A percentile compares a stretch with the other conserved stretches of the same genome.
Evolutionary conservation across 2,888 invertebrate species (phyloP).

Genomic region (Macaria notata): DNA sequence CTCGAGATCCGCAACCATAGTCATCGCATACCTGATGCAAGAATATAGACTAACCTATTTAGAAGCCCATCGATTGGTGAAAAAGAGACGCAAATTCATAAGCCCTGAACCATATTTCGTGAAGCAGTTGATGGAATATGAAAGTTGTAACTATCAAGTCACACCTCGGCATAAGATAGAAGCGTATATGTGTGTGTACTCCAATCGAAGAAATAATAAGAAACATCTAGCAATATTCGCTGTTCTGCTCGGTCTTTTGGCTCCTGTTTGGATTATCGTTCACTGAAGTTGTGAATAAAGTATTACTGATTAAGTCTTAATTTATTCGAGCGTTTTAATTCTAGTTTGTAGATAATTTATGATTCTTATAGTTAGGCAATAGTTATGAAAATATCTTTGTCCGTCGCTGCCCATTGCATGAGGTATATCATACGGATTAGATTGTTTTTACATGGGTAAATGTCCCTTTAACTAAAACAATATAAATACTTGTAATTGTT

Average conservation of each 20-base stretch:
- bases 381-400: too few species aligned
- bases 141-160: background rate
- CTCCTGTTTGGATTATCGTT: constrained; percentile 1
- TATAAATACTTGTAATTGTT: too few species aligned
- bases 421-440: too few species aligned
- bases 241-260: background rate
- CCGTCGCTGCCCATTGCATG: constrained; percentile 3
- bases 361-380: too few species aligned
- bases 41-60: background rate
- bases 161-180: background rate
- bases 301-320: background rate
- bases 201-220: background rate
- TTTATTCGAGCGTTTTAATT: too few species aligned
- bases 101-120: background rate
- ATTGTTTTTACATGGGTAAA: too few species aligned
- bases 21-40: constrained; percentile 7
- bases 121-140: constrained; percentile 1
- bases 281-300: background rate
- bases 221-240: background rate
- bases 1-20: constrained; percentile 4
- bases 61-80: background rate
- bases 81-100: background rate
- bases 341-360: too few species aligned
- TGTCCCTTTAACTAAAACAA: too few species aligned
- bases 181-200: constrained; percentile 2